Evolutionary conservation across 2,888 invertebrate genomes (phyloP), one percentile per base, ranked within the genome.

Genomic region (Azorinus chamasolen): DNA sequence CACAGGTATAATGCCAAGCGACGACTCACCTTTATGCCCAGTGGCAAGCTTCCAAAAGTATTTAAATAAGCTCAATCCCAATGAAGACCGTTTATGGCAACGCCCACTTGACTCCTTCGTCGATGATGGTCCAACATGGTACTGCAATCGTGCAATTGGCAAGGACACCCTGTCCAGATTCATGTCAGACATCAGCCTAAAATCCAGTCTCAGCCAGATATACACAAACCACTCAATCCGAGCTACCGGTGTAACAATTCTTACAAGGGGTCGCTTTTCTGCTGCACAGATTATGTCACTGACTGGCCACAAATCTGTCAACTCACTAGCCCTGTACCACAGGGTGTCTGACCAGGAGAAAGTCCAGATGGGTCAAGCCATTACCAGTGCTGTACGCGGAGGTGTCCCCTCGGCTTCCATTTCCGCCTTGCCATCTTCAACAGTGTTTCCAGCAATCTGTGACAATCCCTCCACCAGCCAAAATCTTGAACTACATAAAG

Each of bases 201-300:
- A n/a, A n/a, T n/a, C n/a, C n/a, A n/a, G n/a, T n/a, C n/a, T 65
- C 3, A 55, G 48, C 8, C 45, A 57, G 48, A 43, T 57, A 18
- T 65, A 65, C 41, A 57, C 65, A 6, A 65, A 65, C 39, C 46
- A 46, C 39, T 55, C 46, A 18, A 39, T 65, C 14, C 24, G 65
- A 32, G 41, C 48, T 6, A 65, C 65, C 3, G 65, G 65, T 12
- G 48, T 39, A 37, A 20, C 39, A 18, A 32, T 64, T 0, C 24
- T 53, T 43, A n/a, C n/a, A n/a, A n/a, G n/a, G n/a, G n/a, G n/a
- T n/a, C n/a, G n/a, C n/a, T n/a, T 20, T 27, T 54, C 64, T 12
- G 4, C 53, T 22, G 41, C 53, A 12, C 53, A 64, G 32, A 53
- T 64, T 14, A 64, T 53, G 54, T 22, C 54, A 16, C n/a, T 54